These are phyloP conservation scores for Isoperla grammatica DNA, from an alignment of 2,888 invertebrate species.

Conservation along the genomic window DNA sequence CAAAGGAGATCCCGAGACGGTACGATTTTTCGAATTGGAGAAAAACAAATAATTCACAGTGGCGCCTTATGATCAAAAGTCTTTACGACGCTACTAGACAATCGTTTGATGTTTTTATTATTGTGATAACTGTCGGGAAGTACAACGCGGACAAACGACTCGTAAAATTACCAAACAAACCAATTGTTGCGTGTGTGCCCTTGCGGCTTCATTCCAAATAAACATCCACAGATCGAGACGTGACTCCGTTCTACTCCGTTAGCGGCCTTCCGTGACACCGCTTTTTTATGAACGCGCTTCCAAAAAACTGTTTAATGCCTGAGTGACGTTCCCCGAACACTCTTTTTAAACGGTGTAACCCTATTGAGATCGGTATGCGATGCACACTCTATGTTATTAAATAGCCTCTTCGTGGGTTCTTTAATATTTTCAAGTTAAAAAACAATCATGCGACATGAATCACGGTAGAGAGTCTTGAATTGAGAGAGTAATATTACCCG, in stretches of 20 bases:
- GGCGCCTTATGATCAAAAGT: background rate
- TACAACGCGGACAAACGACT: too few species aligned
- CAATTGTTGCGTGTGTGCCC: background rate
- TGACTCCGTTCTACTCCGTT: background rate
- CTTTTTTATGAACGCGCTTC: background rate
- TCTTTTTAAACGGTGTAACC: too few species aligned
- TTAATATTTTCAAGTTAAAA: too few species aligned
- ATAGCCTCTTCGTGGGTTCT: too few species aligned
- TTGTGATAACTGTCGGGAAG: background rate
- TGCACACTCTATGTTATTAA: too few species aligned
- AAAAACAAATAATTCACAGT: background rate
- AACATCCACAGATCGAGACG: conserved; percentile 3
- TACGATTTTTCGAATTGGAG: background rate
- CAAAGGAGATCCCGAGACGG: background rate
- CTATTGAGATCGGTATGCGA: too few species aligned
- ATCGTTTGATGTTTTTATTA: background rate
- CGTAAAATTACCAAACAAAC: background rate
- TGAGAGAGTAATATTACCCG: too few species aligned
- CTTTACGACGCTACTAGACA: background rate
- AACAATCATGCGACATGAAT: too few species aligned
- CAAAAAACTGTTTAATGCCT: background rate
- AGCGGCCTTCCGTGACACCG: conserved; percentile 11
- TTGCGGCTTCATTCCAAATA: conserved; percentile 2
- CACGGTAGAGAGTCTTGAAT: too few species aligned
- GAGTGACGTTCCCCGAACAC: too few species aligned